These are phyloP conservation scores for Spisula solida DNA, from an alignment of 2,888 invertebrate species.

Conservation along the genomic window DNA sequence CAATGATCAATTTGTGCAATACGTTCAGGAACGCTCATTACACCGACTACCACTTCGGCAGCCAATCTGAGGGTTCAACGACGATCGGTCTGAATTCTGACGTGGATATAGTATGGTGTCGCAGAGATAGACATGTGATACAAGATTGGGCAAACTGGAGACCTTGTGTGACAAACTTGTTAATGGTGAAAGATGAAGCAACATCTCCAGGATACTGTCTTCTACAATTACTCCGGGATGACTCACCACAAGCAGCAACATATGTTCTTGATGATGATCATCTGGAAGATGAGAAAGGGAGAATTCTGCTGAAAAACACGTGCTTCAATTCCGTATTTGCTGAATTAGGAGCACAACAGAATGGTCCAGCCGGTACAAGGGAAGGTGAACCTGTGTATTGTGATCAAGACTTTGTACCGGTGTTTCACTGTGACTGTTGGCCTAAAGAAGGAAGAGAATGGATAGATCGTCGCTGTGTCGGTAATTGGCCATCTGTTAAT, in stretches of 20 bases:
- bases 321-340: neutral
- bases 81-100: constrained; percentile 16
- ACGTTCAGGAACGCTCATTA: neutral
- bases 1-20: neutral
- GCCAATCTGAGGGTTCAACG: constrained; percentile 19
- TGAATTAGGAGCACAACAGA: neutral
- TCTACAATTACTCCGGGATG: constrained; percentile 25
- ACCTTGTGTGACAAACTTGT: neutral
- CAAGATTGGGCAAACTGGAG: constrained; percentile 34
- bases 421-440: constrained; percentile 14
- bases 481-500: constrained; percentile 3
- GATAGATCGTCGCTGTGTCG: neutral
- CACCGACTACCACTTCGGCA: neutral
- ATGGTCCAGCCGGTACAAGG: neutral
- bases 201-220: constrained; percentile 26
- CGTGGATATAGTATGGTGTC: neutral
- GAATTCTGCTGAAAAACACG: constrained; percentile 24
- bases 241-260: neutral
- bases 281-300: neutral
- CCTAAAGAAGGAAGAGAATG: constrained; percentile 7
- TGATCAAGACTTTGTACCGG: neutral
- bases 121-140: neutral
- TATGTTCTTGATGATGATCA: neutral
- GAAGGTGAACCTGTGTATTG: neutral
- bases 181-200: constrained; percentile 20